Conservation (phyloP, 1,140 invertebrate genomes). For the Coboldia fuscipes region DNA sequence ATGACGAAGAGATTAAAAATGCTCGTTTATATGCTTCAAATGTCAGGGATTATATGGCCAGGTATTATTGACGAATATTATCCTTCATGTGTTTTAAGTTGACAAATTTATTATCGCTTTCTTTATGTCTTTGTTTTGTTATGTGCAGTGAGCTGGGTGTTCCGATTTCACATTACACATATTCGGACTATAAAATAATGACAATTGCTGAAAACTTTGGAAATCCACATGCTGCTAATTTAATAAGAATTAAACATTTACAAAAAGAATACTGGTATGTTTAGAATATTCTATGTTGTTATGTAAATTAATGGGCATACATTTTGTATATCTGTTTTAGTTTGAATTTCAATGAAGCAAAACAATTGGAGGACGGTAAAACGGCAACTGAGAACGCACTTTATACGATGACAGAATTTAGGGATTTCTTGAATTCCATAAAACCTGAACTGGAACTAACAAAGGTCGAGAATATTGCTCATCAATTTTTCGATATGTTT, state of each 20-base stretch:
- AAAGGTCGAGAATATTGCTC: background rate
- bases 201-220: constrained; percentile 58
- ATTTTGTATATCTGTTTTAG: background rate
- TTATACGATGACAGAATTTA: too few relatives aligned
- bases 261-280: constrained; percentile 42
- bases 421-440: too few relatives aligned
- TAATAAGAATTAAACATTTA: constrained; percentile 58
- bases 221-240: constrained; percentile 44
- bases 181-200: constrained; percentile 76
- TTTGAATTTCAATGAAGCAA: background rate
- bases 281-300: background rate
- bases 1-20: constrained; percentile 64
- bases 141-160: constrained; percentile 29
- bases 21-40: constrained; percentile 80
- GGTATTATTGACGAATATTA: constrained; percentile 27
- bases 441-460: background rate
- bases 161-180: constrained; percentile 78
- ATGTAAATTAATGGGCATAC: background rate
- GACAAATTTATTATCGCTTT: background rate
- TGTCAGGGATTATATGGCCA: constrained; percentile 76
- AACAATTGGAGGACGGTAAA: background rate
- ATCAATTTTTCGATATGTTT: background rate
- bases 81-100: constrained; percentile 1
- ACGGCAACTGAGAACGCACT: too few relatives aligned
- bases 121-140: constrained; percentile 12